Conservation (phyloP, 1,140 invertebrate genomes). For the Aphidius gifuensis region DNA sequence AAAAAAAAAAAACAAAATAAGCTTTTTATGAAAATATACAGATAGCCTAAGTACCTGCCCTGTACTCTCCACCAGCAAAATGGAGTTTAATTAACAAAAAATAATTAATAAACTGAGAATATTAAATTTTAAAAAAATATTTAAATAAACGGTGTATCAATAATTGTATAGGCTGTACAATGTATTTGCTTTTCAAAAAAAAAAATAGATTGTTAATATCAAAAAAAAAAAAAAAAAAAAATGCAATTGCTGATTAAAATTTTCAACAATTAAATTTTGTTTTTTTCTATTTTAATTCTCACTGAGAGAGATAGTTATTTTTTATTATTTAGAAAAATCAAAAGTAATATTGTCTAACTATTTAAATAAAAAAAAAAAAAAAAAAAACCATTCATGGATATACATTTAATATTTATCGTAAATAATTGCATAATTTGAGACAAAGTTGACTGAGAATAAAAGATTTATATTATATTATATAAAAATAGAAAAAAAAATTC, state of each 20-base stretch:
- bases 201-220: no score
- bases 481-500: background rate
- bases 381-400: background rate
- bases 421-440: constrained; percentile 30
- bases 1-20: no score
- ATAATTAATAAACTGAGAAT: no score
- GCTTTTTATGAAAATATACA: no score
- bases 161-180: no score
- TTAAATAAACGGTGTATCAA: no score
- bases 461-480: constrained; percentile 34
- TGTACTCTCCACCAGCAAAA: no score
- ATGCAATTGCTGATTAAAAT: constrained; percentile 15
- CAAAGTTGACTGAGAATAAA: constrained; percentile 44
- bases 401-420: background rate
- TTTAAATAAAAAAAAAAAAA: constrained; percentile 8
- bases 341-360: background rate
- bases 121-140: no score
- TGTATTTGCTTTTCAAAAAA: no score
- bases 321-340: constrained; percentile 21
- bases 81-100: no score
- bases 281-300: constrained; percentile 22
- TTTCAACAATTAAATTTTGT: constrained; percentile 8
- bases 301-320: constrained; percentile 25
- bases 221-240: no score
- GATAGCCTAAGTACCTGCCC: no score